Percentiles rank a stretch among this genome's conserved stretches.
phyloP scores from a whole-genome alignment of 2,797 vertebrate species.

The Microhierax caerulescens region DNA sequence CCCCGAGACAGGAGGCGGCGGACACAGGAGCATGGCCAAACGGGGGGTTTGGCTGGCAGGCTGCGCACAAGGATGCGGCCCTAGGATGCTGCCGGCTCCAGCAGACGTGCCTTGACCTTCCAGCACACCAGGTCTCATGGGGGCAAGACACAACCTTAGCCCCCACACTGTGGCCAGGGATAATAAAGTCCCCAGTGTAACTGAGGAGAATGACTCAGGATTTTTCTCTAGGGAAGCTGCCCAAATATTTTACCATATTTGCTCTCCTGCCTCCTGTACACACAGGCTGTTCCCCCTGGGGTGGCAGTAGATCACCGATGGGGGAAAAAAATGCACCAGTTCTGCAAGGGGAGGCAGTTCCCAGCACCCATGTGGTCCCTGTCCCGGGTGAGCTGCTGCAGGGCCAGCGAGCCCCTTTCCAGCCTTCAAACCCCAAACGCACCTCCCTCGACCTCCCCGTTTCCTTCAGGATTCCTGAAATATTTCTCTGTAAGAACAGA shows the following conservation, averaged over 20 bases:
- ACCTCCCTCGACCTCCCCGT: background rate
- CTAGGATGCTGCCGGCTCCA: background rate
- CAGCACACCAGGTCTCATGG: accelerated
- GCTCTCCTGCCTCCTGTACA: background rate
- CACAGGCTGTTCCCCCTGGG: background rate
- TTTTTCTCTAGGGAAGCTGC: constrained; percentile 10
- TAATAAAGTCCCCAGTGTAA: background rate
- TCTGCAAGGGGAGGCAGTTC: background rate
- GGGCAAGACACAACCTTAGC: background rate
- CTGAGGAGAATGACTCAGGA: background rate
- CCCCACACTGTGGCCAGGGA: background rate
- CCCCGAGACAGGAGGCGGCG: accelerated
- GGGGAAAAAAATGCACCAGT: constrained; percentile 14
- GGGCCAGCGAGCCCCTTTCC: background rate
- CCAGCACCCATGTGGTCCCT: background rate
- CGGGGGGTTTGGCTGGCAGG: background rate
- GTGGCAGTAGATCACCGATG: background rate
- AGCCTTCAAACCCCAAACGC: background rate
- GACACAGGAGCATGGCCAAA: accelerated
- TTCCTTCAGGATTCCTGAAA: constrained; percentile 6
- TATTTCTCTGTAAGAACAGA: background rate
- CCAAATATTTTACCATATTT: constrained; percentile 46
- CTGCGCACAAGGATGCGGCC: accelerated
- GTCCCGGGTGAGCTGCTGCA: background rate
- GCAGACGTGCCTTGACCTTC: background rate